Conservation (phyloP, 1,140 invertebrate species). For the Subanguina moxae region DNA sequence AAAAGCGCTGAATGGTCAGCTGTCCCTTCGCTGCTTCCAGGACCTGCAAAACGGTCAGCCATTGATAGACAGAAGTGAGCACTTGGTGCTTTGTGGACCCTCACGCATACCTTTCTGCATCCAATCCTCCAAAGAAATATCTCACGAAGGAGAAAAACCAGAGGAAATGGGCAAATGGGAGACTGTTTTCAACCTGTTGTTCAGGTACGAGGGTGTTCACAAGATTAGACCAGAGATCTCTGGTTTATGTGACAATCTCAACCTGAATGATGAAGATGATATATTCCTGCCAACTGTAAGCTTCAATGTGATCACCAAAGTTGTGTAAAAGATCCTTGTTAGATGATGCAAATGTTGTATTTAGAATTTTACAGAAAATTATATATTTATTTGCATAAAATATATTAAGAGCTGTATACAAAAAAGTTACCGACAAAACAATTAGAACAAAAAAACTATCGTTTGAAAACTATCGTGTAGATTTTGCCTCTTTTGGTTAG, state of each 20-base stretch:
- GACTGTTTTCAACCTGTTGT: conserved; percentile 42
- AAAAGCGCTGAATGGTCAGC: conserved; percentile 33
- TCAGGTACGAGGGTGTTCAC: conserved; percentile 50
- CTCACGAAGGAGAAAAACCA: background rate
- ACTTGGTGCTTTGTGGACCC: conserved; percentile 39
- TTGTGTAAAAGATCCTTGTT: background rate
- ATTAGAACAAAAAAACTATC: too few species aligned
- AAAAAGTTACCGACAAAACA: too few species aligned
- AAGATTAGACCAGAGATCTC: conserved; percentile 45
- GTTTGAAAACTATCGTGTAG: too few species aligned
- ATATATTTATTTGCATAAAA: too few species aligned
- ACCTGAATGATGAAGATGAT: background rate
- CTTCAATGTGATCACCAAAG: conserved; percentile 5
- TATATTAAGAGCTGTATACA: too few species aligned
- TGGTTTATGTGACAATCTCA: background rate
- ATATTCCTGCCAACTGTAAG: background rate
- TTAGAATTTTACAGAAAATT: too few species aligned
- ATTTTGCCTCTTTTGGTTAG: too few species aligned
- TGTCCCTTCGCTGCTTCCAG: conserved; percentile 54
- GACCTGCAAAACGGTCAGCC: conserved; percentile 46
- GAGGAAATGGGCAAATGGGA: conserved; percentile 18
- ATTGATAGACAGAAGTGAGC: conserved; percentile 31
- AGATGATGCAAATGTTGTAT: too few species aligned
- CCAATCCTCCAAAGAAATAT: conserved; percentile 10
- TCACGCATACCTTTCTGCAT: conserved; percentile 37